A percentile compares a stretch with the other conserved stretches of the same genome.
These are phyloP conservation scores for Rhysida immarginata DNA, from an alignment of 1,140 invertebrate genomes.

Conservation along the genomic window DNA sequence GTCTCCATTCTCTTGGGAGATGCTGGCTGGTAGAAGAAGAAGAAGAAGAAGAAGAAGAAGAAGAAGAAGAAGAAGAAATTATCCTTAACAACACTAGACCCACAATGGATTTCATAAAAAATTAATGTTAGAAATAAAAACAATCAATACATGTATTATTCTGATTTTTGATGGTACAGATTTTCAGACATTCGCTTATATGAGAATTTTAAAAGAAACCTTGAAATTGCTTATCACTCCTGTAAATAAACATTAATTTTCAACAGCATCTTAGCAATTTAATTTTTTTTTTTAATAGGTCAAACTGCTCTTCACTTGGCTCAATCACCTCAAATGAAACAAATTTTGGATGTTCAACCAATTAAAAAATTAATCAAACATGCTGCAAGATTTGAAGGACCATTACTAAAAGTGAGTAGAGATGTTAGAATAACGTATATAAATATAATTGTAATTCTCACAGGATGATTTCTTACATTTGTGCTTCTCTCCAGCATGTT, in stretches of 20 bases:
- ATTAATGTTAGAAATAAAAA: too few species aligned
- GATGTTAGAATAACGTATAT: too few species aligned
- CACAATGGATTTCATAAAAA: too few species aligned
- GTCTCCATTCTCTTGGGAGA: too few species aligned
- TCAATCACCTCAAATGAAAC: constrained; percentile 42
- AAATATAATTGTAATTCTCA: too few species aligned
- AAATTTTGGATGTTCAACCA: constrained; percentile 46
- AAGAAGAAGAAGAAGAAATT: too few species aligned
- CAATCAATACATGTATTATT: background rate
- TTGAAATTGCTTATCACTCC: background rate
- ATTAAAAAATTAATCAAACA: constrained; percentile 39
- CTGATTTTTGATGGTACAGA: background rate
- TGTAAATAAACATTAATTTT: background rate
- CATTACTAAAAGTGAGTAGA: constrained; percentile 37
- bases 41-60: too few species aligned
- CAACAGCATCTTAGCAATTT: background rate
- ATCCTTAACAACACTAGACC: too few species aligned
- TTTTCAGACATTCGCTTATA: background rate
- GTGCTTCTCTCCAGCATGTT: too few species aligned
- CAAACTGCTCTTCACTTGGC: constrained; percentile 45
- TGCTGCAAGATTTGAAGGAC: constrained; percentile 44
- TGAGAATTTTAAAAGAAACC: background rate
- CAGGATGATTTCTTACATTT: too few species aligned
- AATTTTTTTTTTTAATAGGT: constrained; percentile 28
- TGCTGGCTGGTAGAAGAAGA: too few species aligned